These are phyloP conservation scores for Tor tambroides DNA, from an alignment of 2,113 vertebrate species.

Conservation along the genomic window DNA sequence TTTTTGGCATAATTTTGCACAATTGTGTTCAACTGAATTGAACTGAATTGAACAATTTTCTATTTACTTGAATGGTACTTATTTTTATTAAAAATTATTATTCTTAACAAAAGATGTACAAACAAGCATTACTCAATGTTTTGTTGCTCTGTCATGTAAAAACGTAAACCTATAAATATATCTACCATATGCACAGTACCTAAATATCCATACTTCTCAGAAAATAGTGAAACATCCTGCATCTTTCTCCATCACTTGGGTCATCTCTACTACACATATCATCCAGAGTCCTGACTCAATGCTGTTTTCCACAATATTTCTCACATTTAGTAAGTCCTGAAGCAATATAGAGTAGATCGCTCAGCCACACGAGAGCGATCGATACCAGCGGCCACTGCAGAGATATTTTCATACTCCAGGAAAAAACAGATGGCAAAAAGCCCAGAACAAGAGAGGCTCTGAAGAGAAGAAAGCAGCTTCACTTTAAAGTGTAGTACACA, in stretches of 20 bases:
- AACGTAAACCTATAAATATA: not conserved
- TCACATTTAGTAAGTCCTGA: not conserved
- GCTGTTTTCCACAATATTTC: not conserved
- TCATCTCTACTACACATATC: not conserved
- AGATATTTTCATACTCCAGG: conserved; percentile 27
- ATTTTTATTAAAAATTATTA: not conserved
- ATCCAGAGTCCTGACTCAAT: not conserved
- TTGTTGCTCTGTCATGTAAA: not conserved
- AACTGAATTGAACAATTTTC: too few species aligned
- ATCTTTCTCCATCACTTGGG: not conserved
- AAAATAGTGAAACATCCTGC: not conserved
- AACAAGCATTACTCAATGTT: not conserved
- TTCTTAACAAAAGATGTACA: not conserved
- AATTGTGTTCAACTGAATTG: too few species aligned
- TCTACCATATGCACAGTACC: not conserved
- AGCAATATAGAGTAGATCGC: conserved; percentile 1
- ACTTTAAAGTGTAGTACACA: conserved; percentile 8
- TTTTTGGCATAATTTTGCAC: too few species aligned
- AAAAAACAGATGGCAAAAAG: conserved; percentile 25
- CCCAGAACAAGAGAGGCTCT: conserved; percentile 1
- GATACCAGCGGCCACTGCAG: conserved; percentile 4
- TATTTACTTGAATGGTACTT: not conserved
- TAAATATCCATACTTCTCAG: not conserved
- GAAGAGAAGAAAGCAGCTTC: not conserved
- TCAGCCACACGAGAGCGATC: not conserved